phyloP scores from a whole-genome alignment of 2,888 invertebrate genomes.

The Drosophila glabriapex region DNA sequence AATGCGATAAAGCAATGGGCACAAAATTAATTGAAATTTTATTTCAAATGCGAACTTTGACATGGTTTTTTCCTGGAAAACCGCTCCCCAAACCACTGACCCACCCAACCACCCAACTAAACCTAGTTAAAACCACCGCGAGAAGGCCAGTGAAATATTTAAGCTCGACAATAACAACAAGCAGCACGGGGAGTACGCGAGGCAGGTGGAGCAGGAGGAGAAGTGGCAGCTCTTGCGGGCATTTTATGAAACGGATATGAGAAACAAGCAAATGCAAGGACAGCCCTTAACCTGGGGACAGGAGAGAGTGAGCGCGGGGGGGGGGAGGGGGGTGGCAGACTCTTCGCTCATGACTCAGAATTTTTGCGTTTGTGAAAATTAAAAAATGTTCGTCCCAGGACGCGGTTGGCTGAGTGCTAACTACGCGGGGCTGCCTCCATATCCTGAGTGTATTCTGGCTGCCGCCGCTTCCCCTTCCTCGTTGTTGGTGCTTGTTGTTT shows the following conservation, averaged over 20 bases:
- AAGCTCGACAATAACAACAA: conserved; percentile 48
- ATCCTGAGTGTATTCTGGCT: conserved; percentile 50
- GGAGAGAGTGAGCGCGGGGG: neutral
- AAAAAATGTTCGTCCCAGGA: conserved; percentile 69
- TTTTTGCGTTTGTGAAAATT: conserved; percentile 72
- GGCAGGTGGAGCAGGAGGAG: conserved; percentile 10
- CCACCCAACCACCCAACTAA: neutral
- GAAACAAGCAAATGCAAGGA: conserved; percentile 72
- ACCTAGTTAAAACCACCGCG: neutral
- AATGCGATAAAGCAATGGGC: conserved; percentile 30
- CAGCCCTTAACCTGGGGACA: conserved; percentile 16
- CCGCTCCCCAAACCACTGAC: conserved; percentile 10
- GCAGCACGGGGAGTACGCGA: neutral
- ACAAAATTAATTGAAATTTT: conserved; percentile 73
- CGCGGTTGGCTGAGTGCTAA: conserved; percentile 75
- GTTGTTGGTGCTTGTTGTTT: conserved; percentile 61
- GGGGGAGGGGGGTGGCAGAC: conserved; percentile 5
- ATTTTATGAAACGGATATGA: conserved; percentile 78
- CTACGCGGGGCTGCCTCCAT: conserved; percentile 55
- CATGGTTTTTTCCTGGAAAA: conserved; percentile 68
- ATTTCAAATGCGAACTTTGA: conserved; percentile 74
- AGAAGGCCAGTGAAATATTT: conserved; percentile 58
- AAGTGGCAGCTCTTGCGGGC: conserved; percentile 62
- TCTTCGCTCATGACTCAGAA: conserved; percentile 65
- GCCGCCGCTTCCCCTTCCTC: conserved; percentile 29